Conservation (phyloP, 1,140 invertebrate species). For the Tetragonula clypearis region DNA sequence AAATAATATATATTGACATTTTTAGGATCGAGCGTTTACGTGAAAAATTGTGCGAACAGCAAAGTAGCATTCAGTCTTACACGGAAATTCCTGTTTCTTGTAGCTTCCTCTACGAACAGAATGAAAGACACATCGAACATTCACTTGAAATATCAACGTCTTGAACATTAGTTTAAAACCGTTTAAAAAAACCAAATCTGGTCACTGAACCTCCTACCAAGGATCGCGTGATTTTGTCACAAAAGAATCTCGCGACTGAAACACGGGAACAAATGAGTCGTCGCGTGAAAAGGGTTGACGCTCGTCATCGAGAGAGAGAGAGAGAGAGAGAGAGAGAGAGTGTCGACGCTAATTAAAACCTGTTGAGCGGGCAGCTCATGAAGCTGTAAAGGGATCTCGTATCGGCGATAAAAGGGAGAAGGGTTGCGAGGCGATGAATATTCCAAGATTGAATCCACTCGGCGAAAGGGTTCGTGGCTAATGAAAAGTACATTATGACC, state of each 20-base stretch:
- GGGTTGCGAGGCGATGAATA: constrained; percentile 77
- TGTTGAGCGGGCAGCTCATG: constrained; percentile 72
- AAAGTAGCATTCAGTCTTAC: not conserved
- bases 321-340: not conserved
- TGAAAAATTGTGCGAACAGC: not conserved
- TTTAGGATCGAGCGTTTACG: not conserved
- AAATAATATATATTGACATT: no score
- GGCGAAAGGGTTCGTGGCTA: constrained; percentile 74
- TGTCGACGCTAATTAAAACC: constrained; percentile 74
- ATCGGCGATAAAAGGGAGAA: constrained; percentile 64
- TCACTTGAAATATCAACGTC: no score
- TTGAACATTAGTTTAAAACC: no score
- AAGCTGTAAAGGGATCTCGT: constrained; percentile 63
- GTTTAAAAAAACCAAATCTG: not conserved
- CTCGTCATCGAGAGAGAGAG: constrained; percentile 14
- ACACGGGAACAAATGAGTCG: constrained; percentile 5
- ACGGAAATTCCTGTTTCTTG: no score
- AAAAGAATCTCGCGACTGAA: not conserved
- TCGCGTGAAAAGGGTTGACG: constrained; percentile 15
- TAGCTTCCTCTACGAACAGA: no score
- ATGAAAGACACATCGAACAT: no score
- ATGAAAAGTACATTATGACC: constrained; percentile 78
- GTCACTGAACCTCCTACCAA: not conserved
- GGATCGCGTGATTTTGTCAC: not conserved
- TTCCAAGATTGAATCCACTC: constrained; percentile 73